A percentile compares a stretch with the other conserved stretches of the same genome.
Evolutionary conservation across 1,140 invertebrate genomes (phyloP).

Genomic region (Brachionus calyciflorus): DNA sequence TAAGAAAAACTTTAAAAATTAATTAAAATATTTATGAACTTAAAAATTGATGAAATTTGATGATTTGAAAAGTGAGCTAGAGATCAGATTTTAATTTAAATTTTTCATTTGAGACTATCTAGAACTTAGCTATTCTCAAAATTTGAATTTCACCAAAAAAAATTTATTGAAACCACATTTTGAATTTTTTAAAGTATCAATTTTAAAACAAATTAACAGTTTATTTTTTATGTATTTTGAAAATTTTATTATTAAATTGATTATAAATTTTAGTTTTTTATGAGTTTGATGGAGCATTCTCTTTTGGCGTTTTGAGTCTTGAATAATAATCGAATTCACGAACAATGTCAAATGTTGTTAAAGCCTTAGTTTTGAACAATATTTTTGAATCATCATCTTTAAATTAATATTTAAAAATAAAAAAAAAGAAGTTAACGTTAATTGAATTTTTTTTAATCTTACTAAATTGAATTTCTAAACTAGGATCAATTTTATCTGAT

Average conservation of each 20-base stretch:
- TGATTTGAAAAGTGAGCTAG: too few relatives aligned
- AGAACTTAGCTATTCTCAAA: too few relatives aligned
- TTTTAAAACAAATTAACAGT: too few relatives aligned
- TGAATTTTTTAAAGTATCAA: too few relatives aligned
- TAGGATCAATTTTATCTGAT: conserved; percentile 29
- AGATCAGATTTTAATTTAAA: too few relatives aligned
- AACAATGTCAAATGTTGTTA: conserved; percentile 35
- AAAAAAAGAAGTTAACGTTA: neutral
- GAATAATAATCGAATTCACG: conserved; percentile 18
- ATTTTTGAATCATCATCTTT: conserved; percentile 32
- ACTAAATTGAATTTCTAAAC: conserved; percentile 43
- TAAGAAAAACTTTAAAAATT: too few relatives aligned
- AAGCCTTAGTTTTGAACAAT: conserved; percentile 40
- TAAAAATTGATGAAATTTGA: too few relatives aligned
- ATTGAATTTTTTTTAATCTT: neutral
- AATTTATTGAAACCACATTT: too few relatives aligned
- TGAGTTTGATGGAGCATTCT: neutral
- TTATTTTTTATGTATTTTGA: neutral
- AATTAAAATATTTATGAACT: too few relatives aligned
- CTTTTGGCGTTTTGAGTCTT: neutral
- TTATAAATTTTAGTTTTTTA: neutral
- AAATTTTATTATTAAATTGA: neutral
- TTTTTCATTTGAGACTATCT: too few relatives aligned
- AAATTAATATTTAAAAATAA: neutral
- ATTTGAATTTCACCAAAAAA: too few relatives aligned